Evolutionary conservation across 2,797 vertebrate species (phyloP).

Genomic region (Anguilla anguilla): DNA sequence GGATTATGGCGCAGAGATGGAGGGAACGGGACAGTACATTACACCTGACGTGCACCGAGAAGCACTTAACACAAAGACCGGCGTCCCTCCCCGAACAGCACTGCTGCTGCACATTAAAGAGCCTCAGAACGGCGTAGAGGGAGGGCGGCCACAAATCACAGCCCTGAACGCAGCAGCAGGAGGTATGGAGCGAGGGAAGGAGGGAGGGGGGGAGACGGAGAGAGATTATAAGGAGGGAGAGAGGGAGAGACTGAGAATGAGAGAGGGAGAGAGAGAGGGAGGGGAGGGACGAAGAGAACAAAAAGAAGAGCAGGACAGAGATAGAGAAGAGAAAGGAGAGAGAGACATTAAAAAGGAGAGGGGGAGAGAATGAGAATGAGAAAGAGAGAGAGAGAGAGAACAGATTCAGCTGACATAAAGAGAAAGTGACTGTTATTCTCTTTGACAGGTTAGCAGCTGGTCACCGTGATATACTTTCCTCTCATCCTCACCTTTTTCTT

Average conservation of each 20-base stretch:
- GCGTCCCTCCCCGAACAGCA: neutral
- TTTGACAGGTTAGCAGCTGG: constrained; percentile 51
- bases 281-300: neutral
- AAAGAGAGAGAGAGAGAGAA: neutral
- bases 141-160: neutral
- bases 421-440: constrained; percentile 47
- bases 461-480: constrained; percentile 44
- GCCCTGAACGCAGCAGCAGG: neutral
- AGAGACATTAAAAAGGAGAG: neutral
- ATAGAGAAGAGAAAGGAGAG: neutral
- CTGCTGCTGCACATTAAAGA: neutral
- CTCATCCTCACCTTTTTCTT: constrained; percentile 42
- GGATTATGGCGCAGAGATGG: neutral
- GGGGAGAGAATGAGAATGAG: neutral
- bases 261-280: neutral
- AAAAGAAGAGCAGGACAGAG: neutral
- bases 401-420: constrained; percentile 23
- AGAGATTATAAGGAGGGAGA: neutral
- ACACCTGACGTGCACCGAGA: neutral
- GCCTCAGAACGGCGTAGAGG: neutral
- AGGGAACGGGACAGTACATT: neutral
- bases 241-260: neutral
- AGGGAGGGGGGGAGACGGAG: neutral
- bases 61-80: neutral
- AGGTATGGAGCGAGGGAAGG: neutral